Evolutionary conservation across 1,140 invertebrate species (phyloP), one percentile per base, ranked within the genome.

Genomic region (Atta texana): DNA sequence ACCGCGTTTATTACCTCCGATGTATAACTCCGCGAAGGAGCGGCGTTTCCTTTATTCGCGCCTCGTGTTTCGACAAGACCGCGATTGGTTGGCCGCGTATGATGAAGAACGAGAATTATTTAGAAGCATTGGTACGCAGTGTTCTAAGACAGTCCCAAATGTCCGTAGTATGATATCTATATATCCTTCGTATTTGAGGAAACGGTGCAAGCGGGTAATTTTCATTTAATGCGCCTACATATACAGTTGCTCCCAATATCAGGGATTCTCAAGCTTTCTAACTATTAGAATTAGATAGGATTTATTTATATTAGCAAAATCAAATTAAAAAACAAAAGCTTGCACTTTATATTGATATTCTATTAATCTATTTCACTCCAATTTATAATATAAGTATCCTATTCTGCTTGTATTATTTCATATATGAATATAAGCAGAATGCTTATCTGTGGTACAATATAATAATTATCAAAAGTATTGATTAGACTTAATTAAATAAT

Each of bases 1-100:
- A 80, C 16, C 39, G 69, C 80, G 69, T 84, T 84, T 84, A 84
- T 84, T 84, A 84, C 80, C 55, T 84, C 24, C 68, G 53, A 82
- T 82, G 80, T 72, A 24, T 82, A 82, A 82, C 53, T 74, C 44
- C 21, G 39, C 7, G 68, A 24, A 44, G 39, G 28, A 84, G 34
- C 44, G 28, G 8, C 66, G 34, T 71, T 78, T 78, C 75, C 39
- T 64, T 34, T 16, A 31, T 16, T 24, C 21, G 34, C 34, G 14
- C n/a, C 49, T 57, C 51, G 77, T 34, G 28, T 39, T 51, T 21
- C 39, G 55, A 7, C 18, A 61, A 21, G 31, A 49, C 44, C 24
- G 68, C 55, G 55, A 74, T 64, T 61, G 28, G 18, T 34, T 49
- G 21, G 6, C 34, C 24, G 12, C 24, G 14, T 59, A 24, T 61